Conservation (phyloP, 2,888 invertebrate genomes). For the Timema podura region DNA sequence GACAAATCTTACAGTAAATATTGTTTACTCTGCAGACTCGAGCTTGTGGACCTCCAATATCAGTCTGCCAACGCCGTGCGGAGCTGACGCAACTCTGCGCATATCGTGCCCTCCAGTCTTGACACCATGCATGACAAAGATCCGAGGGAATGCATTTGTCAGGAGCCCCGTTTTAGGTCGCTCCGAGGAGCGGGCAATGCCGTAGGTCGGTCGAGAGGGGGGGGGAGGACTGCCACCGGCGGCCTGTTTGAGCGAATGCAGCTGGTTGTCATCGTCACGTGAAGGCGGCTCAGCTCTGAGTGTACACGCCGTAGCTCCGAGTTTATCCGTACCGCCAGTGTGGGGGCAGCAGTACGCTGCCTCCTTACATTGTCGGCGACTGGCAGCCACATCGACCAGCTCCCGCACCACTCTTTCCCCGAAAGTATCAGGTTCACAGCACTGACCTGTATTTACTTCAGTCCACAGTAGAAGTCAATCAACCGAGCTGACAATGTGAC, state of each 20-base stretch:
- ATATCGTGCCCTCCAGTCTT: constrained; percentile 25
- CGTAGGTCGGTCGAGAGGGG: too few species aligned
- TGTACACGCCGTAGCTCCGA: constrained; percentile 27
- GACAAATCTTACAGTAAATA: too few species aligned
- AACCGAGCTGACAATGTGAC: too few species aligned
- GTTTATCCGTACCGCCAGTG: background rate
- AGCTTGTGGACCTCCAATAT: constrained; percentile 15
- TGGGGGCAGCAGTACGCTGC: background rate
- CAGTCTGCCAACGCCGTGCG: constrained; percentile 19
- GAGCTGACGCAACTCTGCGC: constrained; percentile 24
- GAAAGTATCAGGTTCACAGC: too few species aligned
- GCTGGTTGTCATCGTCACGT: constrained; percentile 32
- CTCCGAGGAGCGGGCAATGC: too few species aligned
- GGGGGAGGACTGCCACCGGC: background rate
- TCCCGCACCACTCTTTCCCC: too few species aligned
- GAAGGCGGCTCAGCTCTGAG: constrained; percentile 31
- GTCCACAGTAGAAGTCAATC: too few species aligned
- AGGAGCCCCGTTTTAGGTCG: too few species aligned
- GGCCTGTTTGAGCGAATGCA: constrained; percentile 30
- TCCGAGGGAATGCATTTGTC: too few species aligned
- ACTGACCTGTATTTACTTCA: too few species aligned
- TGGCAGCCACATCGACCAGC: too few species aligned
- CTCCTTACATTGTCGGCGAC: background rate
- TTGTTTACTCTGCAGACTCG: background rate
- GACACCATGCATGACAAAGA: constrained; percentile 14